phyloP scores from a whole-genome alignment of 2,113 vertebrate genomes.

The Notechis scutatus region DNA sequence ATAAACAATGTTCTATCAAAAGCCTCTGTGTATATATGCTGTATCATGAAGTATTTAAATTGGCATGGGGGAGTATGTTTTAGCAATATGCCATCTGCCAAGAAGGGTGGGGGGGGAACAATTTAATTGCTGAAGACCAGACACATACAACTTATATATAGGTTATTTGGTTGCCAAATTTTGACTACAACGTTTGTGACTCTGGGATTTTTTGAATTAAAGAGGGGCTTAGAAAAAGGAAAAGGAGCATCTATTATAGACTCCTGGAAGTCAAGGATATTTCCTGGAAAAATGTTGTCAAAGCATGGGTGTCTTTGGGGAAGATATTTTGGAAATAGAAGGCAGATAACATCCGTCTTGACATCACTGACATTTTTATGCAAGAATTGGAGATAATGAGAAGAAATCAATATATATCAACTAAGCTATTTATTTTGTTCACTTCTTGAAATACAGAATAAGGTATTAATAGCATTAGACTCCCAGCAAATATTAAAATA shows the following conservation, averaged over 20 bases:
- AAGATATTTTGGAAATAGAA: neutral
- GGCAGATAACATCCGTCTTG: neutral
- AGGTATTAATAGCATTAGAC: neutral
- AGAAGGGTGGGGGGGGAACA: neutral
- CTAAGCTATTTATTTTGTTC: neutral
- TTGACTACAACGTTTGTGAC: neutral
- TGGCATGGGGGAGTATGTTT: neutral
- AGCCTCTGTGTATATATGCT: neutral
- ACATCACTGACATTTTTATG: neutral
- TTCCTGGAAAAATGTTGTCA: neutral
- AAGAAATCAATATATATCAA: neutral
- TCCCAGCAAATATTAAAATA: neutral
- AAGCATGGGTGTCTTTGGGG: neutral
- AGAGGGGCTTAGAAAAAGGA: neutral
- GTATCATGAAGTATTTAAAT: neutral
- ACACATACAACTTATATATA: neutral
- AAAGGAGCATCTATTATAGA: neutral
- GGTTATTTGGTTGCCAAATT: neutral
- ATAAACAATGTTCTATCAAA: neutral
- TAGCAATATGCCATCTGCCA: neutral
- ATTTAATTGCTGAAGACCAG: neutral
- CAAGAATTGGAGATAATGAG: neutral
- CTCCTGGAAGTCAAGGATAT: neutral
- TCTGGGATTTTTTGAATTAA: conserved; percentile 2
- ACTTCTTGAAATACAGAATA: neutral